A percentile compares a stretch with the other conserved stretches of the same genome.
These are phyloP conservation scores for Ophraella communa DNA, from an alignment of 2,888 invertebrate species.

Conservation along the genomic window DNA sequence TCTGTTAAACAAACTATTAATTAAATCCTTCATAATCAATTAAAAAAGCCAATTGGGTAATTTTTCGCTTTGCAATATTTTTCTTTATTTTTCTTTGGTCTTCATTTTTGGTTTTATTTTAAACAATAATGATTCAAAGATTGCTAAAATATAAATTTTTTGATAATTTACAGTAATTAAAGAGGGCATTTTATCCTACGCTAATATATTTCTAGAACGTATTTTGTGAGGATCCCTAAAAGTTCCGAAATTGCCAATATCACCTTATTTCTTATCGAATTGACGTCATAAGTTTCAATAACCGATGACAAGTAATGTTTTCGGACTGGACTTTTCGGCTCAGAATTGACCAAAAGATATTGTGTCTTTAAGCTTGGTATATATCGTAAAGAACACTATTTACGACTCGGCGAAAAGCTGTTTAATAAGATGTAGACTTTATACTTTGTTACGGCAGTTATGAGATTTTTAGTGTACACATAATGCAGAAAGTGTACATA, in stretches of 20 bases:
- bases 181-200: neutral
- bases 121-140: too few species aligned
- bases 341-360: constrained; percentile 50
- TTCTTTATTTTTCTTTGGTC: too few species aligned
- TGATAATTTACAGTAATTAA: constrained; percentile 5
- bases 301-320: constrained; percentile 52
- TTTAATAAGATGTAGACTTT: neutral
- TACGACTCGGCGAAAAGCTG: constrained; percentile 21
- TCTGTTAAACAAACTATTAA: too few species aligned
- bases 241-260: constrained; percentile 30
- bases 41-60: too few species aligned
- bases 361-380: constrained; percentile 45
- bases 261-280: constrained; percentile 32
- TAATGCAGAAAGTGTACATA: neutral
- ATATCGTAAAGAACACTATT: constrained; percentile 41
- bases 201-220: neutral
- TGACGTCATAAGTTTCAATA: constrained; percentile 53
- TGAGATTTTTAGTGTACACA: neutral
- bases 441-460: neutral
- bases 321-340: constrained; percentile 39
- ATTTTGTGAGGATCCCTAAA: neutral
- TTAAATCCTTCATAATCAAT: too few species aligned
- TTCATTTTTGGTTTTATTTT: too few species aligned
- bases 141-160: too few species aligned
- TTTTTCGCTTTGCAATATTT: too few species aligned